These are phyloP conservation scores for Gobio occitaniae DNA, from an alignment of 2,797 vertebrate species.

Conservation along the genomic window DNA sequence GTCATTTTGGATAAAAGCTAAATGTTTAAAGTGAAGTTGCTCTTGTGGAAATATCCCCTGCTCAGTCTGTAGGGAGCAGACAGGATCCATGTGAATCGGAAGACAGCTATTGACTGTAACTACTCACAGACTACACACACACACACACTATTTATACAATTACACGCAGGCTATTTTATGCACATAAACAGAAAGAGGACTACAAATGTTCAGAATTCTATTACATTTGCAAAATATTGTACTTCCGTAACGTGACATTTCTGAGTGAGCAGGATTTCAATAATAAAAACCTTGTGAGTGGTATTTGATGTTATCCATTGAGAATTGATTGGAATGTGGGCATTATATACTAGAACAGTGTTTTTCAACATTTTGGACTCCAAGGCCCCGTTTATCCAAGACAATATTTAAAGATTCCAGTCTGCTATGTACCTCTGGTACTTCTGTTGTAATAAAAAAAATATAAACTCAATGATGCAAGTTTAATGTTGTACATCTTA, in stretches of 20 bases:
- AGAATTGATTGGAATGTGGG: background rate
- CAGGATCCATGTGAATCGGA: background rate
- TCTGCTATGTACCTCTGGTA: background rate
- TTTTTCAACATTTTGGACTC: background rate
- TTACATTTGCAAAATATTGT: background rate
- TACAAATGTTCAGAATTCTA: background rate
- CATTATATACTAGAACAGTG: background rate
- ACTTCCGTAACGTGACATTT: background rate
- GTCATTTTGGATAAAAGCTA: background rate
- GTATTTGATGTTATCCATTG: background rate
- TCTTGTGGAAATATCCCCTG: background rate
- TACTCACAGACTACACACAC: background rate
- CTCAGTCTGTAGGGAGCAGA: conserved; percentile 6
- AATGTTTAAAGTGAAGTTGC: background rate
- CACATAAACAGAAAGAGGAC: background rate
- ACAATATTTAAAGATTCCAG: background rate
- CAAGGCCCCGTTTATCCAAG: background rate
- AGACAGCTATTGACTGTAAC: background rate
- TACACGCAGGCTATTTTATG: background rate
- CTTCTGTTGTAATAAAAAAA: background rate
- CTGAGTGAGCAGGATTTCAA: background rate
- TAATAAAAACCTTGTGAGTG: background rate
- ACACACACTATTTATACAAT: background rate
- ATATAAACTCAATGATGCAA: background rate
- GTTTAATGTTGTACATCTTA: background rate